Evolutionary conservation across 2,113 vertebrate species (phyloP).

Genomic region (Marmota monax): DNA sequence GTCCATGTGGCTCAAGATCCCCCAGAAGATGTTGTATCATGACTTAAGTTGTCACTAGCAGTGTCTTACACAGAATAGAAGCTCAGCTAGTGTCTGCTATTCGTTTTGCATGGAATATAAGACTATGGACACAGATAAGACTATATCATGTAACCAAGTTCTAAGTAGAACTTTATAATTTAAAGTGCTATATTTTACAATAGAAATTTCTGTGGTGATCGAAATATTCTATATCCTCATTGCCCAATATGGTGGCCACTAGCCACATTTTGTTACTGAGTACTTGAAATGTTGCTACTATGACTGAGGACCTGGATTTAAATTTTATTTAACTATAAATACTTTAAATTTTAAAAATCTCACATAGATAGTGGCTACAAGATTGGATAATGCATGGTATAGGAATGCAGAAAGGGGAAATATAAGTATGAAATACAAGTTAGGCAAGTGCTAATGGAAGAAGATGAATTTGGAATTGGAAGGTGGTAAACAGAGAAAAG

Average conservation of each 20-base stretch:
- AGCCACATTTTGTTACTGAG: background rate
- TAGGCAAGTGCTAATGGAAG: background rate
- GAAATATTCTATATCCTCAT: background rate
- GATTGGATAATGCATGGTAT: background rate
- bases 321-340: conserved; percentile 25
- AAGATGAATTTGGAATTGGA: background rate
- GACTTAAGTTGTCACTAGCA: background rate
- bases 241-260: background rate
- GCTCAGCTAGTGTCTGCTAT: background rate
- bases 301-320: conserved; percentile 21
- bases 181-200: background rate
- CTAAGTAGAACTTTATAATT: background rate
- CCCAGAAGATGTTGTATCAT: background rate
- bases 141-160: background rate
- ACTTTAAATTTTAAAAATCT: conserved; percentile 31
- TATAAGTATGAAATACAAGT: background rate
- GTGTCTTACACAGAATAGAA: background rate
- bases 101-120: background rate
- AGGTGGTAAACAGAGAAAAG: background rate
- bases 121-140: background rate
- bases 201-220: conserved; percentile 19
- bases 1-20: background rate
- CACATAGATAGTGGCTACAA: background rate
- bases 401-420: background rate
- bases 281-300: background rate